Base-by-base conservation (phyloP, 2,797 vertebrate genomes). In the Acipenser ruthenus region DNA sequence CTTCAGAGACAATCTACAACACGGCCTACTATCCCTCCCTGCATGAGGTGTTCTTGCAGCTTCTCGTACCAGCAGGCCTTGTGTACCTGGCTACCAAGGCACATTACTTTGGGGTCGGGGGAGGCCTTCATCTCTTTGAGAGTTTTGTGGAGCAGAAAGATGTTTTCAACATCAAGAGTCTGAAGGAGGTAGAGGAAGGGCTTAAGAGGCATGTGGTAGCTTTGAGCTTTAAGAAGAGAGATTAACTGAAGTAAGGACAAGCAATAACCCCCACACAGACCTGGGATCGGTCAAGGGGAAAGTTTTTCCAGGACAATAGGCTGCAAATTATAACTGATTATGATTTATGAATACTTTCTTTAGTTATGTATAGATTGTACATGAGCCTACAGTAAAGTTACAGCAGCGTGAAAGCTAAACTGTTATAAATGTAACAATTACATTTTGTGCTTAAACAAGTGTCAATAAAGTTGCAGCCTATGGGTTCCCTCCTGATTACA, bases 1-100 rank as follows among this genome's bases (percentile, higher is more conserved):
- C 93, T 1, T 94, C 94, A 55, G 95, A 97, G 85, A 97, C 96
- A 0, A 92, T 97, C 77, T 98, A 98, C 74, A 97, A 98, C 76
- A 87, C 92, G 0, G 82, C 86, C 6, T 92, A 91, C 77, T 98
- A 95, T 60, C 65, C 79, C 2, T 73, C 85, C 50, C 85, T 97
- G 67, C 94, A 98, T 1, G 74, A 91, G 8, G 85, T 87, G 0
- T 83, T 99, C 65, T 78, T 83, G 65, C 80, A 74, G 53, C 84
- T 97, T 67, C 79, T 98, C 67, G 78, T 80, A 37, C 78, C 79
- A 49, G 78, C 82, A 0, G 95, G 95, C 6, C 58, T 49, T 1
- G 87, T 96, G 64, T 94, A 96, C 80, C 80, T 98, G 59, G 94
- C 93, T 74, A 93, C 92, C 78, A 99, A 98, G 81, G 86, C 87